Conservation (phyloP, 2,797 vertebrate genomes). For the Rhabdophis nuchalis region DNA sequence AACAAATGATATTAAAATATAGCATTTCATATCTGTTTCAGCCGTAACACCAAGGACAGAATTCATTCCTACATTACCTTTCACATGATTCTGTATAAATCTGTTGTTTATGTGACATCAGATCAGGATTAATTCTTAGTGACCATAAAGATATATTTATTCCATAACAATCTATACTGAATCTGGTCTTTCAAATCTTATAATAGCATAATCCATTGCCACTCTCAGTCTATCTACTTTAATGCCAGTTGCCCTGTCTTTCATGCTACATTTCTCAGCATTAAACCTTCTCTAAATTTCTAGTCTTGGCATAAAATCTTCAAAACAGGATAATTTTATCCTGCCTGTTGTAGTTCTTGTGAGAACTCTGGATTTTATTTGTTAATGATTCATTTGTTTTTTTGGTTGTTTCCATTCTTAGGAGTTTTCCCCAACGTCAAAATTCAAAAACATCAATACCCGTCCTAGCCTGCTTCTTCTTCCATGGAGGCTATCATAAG, state of each 20-base stretch:
- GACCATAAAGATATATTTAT: background rate
- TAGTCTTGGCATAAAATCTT: background rate
- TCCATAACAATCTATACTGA: background rate
- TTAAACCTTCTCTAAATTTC: background rate
- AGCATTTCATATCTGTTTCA: conserved; percentile 50
- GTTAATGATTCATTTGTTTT: background rate
- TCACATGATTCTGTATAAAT: background rate
- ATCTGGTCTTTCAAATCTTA: background rate
- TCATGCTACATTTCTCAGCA: background rate
- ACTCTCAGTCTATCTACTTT: background rate
- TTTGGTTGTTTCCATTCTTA: background rate
- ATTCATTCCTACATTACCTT: background rate
- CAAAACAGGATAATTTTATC: background rate
- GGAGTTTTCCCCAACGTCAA: background rate
- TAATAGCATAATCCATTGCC: background rate
- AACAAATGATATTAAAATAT: conserved; percentile 33
- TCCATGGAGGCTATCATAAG: background rate
- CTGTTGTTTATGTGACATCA: background rate
- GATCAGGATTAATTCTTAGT: background rate
- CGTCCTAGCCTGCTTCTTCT: background rate
- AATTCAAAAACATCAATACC: background rate
- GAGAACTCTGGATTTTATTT: background rate
- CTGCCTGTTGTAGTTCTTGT: background rate
- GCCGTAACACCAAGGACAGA: conserved; percentile 19
- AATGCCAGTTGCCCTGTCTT: background rate